These are phyloP conservation scores for Callospermophilus lateralis DNA, from an alignment of 2,113 vertebrate genomes.

Conservation along the genomic window DNA sequence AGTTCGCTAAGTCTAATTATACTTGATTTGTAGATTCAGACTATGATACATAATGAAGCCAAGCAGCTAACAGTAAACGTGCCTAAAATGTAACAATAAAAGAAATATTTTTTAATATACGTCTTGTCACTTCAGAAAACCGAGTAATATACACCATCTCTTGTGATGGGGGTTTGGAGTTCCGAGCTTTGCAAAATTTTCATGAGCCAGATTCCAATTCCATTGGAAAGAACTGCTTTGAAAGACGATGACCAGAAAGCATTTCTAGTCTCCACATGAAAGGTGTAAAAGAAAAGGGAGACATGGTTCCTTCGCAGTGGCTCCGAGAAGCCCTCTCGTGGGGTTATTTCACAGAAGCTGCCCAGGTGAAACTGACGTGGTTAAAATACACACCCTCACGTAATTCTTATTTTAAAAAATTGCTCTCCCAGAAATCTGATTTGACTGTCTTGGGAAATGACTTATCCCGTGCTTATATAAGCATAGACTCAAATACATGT, in stretches of 20 bases:
- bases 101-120: conserved; percentile 90
- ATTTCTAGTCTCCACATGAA: conserved; percentile 75
- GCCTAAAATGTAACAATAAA: conserved; percentile 93
- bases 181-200: conserved; percentile 83
- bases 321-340: conserved; percentile 29
- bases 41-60: conserved; percentile 94
- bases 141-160: conserved; percentile 84
- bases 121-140: conserved; percentile 88
- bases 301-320: neutral
- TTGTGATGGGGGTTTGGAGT: conserved; percentile 80
- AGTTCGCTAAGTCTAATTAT: conserved; percentile 94
- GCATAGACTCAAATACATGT: neutral
- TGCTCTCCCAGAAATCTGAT: neutral
- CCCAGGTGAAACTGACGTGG: conserved; percentile 15
- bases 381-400: conserved; percentile 32
- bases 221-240: conserved; percentile 63
- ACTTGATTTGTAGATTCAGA: conserved; percentile 95
- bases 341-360: neutral
- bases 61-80: conserved; percentile 91
- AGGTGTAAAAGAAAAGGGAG: conserved; percentile 76
- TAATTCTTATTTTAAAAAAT: conserved; percentile 20
- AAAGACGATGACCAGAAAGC: conserved; percentile 74
- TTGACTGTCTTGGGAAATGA: conserved; percentile 23
- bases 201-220: conserved; percentile 64
- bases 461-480: neutral